Percentiles rank a stretch among this genome's conserved stretches.
Evolutionary conservation across 2,113 vertebrate genomes (phyloP).

Genomic region (Perognathus longimembris): DNA sequence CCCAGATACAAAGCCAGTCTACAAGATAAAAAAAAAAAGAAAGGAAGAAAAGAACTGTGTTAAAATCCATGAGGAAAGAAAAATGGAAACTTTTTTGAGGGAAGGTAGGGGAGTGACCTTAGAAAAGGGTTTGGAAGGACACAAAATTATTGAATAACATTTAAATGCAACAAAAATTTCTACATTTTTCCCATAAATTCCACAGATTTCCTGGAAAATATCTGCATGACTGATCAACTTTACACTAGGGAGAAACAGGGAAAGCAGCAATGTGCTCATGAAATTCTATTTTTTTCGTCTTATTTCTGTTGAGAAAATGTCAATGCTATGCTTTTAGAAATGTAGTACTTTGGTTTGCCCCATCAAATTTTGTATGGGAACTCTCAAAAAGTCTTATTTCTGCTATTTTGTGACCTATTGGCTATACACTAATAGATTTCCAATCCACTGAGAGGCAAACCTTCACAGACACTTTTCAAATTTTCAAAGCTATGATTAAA

Average conservation of each 20-base stretch:
- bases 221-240: background rate
- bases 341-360: background rate
- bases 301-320: background rate
- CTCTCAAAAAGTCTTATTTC: conserved; percentile 69
- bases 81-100: background rate
- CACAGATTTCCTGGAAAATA: background rate
- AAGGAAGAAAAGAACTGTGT: background rate
- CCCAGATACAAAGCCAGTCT: background rate
- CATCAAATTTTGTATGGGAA: conserved; percentile 65
- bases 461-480: conserved; percentile 69
- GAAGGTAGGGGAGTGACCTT: background rate
- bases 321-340: conserved; percentile 45
- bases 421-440: conserved; percentile 78
- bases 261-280: background rate
- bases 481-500: conserved; percentile 80
- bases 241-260: background rate
- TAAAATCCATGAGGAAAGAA: background rate
- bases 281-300: conserved; percentile 26
- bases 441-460: conserved; percentile 74
- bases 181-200: background rate
- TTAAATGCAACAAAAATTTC: background rate
- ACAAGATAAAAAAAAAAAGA: background rate
- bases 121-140: background rate
- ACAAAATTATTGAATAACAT: background rate
- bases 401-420: conserved; percentile 71